Evolutionary conservation across 2,113 vertebrate species (phyloP).

Genomic region (Grantiella picta): DNA sequence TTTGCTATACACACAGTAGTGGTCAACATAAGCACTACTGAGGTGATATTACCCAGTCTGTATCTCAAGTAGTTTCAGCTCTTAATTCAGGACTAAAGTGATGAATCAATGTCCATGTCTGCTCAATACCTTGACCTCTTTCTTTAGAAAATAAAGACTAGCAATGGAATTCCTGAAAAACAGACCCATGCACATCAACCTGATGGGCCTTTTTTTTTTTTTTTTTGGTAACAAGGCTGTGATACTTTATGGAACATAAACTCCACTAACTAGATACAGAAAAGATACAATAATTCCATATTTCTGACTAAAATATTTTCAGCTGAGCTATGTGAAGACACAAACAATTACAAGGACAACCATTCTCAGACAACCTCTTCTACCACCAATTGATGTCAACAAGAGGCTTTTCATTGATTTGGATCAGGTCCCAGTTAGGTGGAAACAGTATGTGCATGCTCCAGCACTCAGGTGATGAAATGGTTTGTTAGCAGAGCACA

Average conservation of each 20-base stretch:
- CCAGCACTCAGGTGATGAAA: slow-evolving; percentile 24
- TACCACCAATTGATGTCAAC: not conserved
- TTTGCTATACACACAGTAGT: not conserved
- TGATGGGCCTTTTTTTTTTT: not conserved
- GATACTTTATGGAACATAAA: not conserved
- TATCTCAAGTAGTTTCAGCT: not conserved
- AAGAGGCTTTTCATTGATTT: not conserved
- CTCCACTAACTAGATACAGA: not conserved
- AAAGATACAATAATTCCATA: not conserved
- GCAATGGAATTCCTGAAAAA: not conserved
- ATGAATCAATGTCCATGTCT: not conserved
- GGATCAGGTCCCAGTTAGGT: not conserved
- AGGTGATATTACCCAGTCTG: not conserved
- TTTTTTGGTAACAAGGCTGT: not conserved
- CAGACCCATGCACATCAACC: not conserved
- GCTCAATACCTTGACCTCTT: not conserved
- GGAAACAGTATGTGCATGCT: not conserved
- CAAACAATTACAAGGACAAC: not conserved
- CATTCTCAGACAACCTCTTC: not conserved
- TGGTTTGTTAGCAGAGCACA: slow-evolving; percentile 48
- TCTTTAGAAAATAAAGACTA: not conserved
- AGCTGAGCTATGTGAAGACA: not conserved
- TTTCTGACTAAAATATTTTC: not conserved
- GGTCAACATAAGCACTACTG: not conserved
- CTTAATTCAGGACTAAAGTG: not conserved